Conservation (phyloP, 2,888 invertebrate species). For the Vesta saturnalis region DNA sequence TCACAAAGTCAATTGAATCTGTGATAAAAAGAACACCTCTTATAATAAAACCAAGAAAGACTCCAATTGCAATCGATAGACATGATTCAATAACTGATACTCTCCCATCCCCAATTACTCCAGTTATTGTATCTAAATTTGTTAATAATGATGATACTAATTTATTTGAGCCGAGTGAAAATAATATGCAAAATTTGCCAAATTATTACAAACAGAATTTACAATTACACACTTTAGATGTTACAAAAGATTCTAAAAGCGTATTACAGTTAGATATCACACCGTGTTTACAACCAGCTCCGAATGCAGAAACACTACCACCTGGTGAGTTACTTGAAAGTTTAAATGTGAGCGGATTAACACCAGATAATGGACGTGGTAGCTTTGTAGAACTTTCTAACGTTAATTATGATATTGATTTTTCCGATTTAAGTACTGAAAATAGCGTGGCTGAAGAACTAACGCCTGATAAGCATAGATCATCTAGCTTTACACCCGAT, state of each 20-base stretch:
- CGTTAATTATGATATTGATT: slow-evolving; percentile 80
- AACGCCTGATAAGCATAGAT: slow-evolving; percentile 56
- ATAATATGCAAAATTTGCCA: slow-evolving; percentile 14
- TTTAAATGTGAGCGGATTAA: slow-evolving; percentile 68
- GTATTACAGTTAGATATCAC: slow-evolving; percentile 56
- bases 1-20: slow-evolving; percentile 75
- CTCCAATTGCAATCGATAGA: slow-evolving; percentile 64
- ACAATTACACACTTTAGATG: slow-evolving; percentile 48
- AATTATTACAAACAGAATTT: slow-evolving; percentile 57
- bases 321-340: slow-evolving; percentile 70
- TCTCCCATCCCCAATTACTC: slow-evolving; percentile 48
- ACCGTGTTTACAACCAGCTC: slow-evolving; percentile 58
- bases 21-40: slow-evolving; percentile 81
- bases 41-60: slow-evolving; percentile 71
- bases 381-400: slow-evolving; percentile 72
- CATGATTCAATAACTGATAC: slow-evolving; percentile 43
- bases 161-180: neutral
- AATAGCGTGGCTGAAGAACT: slow-evolving; percentile 73
- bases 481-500: slow-evolving; percentile 60
- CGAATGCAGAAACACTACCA: slow-evolving; percentile 54
- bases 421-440: slow-evolving; percentile 78
- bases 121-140: slow-evolving; percentile 31
- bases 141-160: slow-evolving; percentile 26
- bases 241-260: slow-evolving; percentile 49
- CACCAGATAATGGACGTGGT: slow-evolving; percentile 69